These are phyloP conservation scores for Bujurquina vittata DNA, from an alignment of 2,113 vertebrate species.

Conservation along the genomic window DNA sequence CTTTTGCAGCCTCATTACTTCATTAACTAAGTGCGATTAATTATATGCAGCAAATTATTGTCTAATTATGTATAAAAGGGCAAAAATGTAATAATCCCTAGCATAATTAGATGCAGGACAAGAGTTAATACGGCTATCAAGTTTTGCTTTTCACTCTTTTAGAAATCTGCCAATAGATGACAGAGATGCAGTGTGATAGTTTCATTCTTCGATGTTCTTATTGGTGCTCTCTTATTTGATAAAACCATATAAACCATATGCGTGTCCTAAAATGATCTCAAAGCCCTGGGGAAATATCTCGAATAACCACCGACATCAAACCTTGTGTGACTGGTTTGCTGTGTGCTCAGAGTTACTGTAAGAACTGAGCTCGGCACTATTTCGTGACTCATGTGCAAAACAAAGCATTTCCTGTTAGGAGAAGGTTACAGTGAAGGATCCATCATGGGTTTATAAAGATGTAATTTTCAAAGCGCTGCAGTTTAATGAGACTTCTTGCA, in stretches of 20 bases:
- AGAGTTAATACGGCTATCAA: background rate
- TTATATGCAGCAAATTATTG: background rate
- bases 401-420: background rate
- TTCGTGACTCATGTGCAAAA: background rate
- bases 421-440: background rate
- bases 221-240: background rate
- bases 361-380: no score
- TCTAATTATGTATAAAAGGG: background rate
- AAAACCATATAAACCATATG: background rate
- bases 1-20: background rate
- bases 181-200: background rate
- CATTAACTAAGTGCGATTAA: background rate
- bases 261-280: background rate
- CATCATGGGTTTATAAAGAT: background rate
- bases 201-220: background rate
- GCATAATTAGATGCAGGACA: accelerated
- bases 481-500: no score
- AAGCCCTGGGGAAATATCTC: background rate
- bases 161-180: background rate
- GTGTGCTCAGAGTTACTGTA: background rate
- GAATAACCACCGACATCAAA: background rate
- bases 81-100: background rate
- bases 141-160: background rate
- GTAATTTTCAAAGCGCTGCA: background rate
- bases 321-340: background rate